phyloP scores from a whole-genome alignment of 2,888 invertebrate species.

The Stenichneumon culpator region DNA sequence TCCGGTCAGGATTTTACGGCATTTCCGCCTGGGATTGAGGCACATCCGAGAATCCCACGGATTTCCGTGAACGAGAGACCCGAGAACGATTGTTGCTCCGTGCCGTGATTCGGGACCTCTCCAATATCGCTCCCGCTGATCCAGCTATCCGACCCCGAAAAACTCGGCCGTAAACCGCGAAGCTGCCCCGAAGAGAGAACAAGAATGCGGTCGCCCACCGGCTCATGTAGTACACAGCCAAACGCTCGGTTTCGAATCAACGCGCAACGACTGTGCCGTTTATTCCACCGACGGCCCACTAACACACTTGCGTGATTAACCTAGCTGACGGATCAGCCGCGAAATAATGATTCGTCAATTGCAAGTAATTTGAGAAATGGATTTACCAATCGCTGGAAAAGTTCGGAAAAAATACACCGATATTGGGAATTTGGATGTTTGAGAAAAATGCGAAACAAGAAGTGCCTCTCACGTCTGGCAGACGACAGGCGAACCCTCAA shows the following conservation, averaged over 20 bases:
- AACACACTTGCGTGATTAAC: constrained; percentile 12
- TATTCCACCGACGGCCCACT: constrained; percentile 16
- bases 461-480: not conserved
- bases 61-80: not conserved
- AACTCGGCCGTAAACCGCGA: constrained; percentile 52
- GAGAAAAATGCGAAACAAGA: not conserved
- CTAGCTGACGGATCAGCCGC: not conserved
- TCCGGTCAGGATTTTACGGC: not conserved
- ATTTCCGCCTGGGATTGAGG: not conserved
- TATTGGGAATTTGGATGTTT: not conserved
- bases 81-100: constrained; percentile 28
- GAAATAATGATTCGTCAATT: constrained; percentile 1
- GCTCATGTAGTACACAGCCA: constrained; percentile 38
- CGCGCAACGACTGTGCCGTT: constrained; percentile 24
- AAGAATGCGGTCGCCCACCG: constrained; percentile 72
- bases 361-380: not conserved
- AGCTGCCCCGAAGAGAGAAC: constrained; percentile 43
- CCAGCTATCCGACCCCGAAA: constrained; percentile 63
- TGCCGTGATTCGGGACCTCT: not conserved
- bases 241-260: constrained; percentile 73
- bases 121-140: constrained; percentile 50
- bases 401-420: not conserved
- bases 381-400: too few species aligned
- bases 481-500: not conserved
- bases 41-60: not conserved